Percentiles rank a stretch among this genome's conserved stretches.
Evolutionary conservation across 1,140 invertebrate genomes (phyloP).

Genomic region (Bombyx mandarina): DNA sequence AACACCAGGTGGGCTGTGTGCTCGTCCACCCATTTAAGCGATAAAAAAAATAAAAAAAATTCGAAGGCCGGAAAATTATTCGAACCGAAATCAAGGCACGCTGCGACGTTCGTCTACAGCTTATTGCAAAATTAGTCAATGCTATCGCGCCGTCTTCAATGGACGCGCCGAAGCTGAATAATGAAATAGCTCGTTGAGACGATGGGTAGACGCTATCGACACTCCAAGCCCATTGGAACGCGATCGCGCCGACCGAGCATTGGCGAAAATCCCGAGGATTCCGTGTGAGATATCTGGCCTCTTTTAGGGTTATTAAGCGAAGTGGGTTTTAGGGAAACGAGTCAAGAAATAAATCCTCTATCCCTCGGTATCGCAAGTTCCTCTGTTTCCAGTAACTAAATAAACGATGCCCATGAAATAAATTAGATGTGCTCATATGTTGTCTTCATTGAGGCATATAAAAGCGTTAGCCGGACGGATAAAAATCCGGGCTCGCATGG

Average conservation of each 20-base stretch:
- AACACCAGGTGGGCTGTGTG: no score
- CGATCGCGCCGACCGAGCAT: slow-evolving; percentile 31
- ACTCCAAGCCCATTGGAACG: slow-evolving; percentile 37
- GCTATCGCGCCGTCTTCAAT: slow-evolving; percentile 47
- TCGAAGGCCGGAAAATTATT: slow-evolving; percentile 41
- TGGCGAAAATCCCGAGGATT: slow-evolving; percentile 55
- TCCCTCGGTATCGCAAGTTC: slow-evolving; percentile 33
- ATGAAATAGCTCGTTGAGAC: slow-evolving; percentile 61
- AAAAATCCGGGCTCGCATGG: slow-evolving; percentile 40
- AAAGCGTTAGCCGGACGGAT: slow-evolving; percentile 33
- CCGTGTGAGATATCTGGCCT: slow-evolving; percentile 54
- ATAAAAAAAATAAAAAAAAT: no score
- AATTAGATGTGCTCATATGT: slow-evolving; percentile 43
- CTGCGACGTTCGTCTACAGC: slow-evolving; percentile 31
- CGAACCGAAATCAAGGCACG: slow-evolving; percentile 49
- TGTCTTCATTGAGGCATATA: slow-evolving; percentile 41
- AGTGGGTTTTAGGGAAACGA: slow-evolving; percentile 64
- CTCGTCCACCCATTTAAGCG: no score
- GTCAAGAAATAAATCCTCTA: slow-evolving; percentile 42
- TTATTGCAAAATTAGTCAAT: slow-evolving; percentile 59
- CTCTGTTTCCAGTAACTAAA: slow-evolving; percentile 44
- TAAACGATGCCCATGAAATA: slow-evolving; percentile 44
- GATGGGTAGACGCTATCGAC: slow-evolving; percentile 39
- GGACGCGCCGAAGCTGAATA: slow-evolving; percentile 49
- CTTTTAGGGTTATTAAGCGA: slow-evolving; percentile 62